phyloP scores from a whole-genome alignment of 2,113 vertebrate species.

The Cisticola juncidis region DNA sequence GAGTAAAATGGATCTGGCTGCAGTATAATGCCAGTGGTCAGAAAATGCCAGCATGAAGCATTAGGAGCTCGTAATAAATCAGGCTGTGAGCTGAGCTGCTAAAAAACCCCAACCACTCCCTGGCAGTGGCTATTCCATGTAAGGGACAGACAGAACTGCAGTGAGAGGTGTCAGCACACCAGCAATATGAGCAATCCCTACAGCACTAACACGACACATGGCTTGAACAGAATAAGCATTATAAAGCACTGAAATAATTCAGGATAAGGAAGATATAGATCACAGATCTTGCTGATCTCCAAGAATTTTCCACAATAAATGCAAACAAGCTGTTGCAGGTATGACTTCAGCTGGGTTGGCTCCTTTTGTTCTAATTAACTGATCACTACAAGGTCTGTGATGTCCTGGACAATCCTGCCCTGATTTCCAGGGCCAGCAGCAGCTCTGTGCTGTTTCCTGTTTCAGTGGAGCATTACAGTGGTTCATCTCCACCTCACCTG shows the following conservation, averaged over 20 bases:
- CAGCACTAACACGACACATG: background rate
- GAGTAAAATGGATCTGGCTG: background rate
- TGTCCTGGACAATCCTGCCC: background rate
- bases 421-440: background rate
- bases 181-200: background rate
- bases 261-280: background rate
- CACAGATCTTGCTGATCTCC: background rate
- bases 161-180: background rate
- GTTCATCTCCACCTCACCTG: conserved; percentile 79
- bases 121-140: background rate
- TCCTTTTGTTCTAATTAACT: background rate
- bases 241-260: background rate
- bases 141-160: background rate
- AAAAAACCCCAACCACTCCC: background rate
- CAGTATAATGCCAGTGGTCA: background rate
- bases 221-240: background rate
- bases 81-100: background rate
- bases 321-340: background rate
- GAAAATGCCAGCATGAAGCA: background rate
- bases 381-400: background rate
- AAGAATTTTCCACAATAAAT: background rate
- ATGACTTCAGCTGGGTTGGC: background rate
- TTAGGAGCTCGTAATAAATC: background rate
- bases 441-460: background rate
- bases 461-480: background rate